Conservation (phyloP, 2,888 invertebrate species). For the Hipparchia semele region DNA sequence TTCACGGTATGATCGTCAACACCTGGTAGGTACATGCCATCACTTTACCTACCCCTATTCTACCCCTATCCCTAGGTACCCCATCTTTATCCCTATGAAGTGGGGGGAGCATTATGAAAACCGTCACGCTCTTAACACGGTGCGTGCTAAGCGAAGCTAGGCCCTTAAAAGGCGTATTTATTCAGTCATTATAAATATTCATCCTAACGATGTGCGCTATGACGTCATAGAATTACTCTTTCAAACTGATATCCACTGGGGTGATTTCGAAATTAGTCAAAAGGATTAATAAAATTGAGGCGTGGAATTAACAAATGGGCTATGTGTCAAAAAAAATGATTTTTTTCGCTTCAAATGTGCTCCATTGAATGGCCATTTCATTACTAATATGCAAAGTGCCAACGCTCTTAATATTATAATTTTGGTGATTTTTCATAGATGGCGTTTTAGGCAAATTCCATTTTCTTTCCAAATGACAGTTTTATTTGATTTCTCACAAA, state of each 20-base stretch:
- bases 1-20: conserved; percentile 58
- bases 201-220: not conserved
- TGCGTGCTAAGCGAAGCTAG: conserved; percentile 25
- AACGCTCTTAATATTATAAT: too few relatives aligned
- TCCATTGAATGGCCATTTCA: too few relatives aligned
- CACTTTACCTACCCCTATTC: conserved; percentile 28
- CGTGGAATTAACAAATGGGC: too few relatives aligned
- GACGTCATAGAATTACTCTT: not conserved
- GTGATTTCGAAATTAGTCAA: too few relatives aligned
- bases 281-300: too few relatives aligned
- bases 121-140: conserved; percentile 54
- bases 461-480: too few relatives aligned
- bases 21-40: conserved; percentile 49
- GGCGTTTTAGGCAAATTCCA: too few relatives aligned
- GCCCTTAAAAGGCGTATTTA: conserved; percentile 25
- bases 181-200: conserved; percentile 28
- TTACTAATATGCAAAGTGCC: too few relatives aligned
- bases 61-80: conserved; percentile 22
- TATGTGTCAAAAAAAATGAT: too few relatives aligned
- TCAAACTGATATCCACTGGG: not conserved
- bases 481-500: too few relatives aligned
- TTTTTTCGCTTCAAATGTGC: too few relatives aligned
- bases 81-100: conserved; percentile 53
- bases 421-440: too few relatives aligned
- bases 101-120: conserved; percentile 55